Base-by-base conservation (phyloP, 2,113 vertebrate genomes). In the Elephantulus edwardii region DNA sequence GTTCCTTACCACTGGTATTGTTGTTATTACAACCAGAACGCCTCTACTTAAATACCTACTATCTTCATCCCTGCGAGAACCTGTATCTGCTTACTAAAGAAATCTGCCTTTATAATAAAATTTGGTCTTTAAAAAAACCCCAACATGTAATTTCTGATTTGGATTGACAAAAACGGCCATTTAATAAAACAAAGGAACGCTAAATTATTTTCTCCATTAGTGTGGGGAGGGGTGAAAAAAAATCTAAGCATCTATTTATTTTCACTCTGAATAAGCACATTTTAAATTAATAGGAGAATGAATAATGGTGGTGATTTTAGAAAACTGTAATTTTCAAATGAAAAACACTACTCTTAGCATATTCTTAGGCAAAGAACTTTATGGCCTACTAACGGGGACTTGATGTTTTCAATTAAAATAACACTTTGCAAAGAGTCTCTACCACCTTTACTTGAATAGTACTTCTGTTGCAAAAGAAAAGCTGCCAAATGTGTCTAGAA, bases 401-500 rank as follows among this genome's bases (percentile, higher is more conserved):
- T 84, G 89, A 95, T 80, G 30, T 26, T 95, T 96, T 97, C 89
- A 93, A 79, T 62, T 97, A 94, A 96, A 95, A 95, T 82, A 92
- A 93, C 42, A 38, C 64, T 80, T 95, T 95, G 56, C 94, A 97
- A 96, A 97, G 68, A 79, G n/a, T 78, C 79, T 91, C 74, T 79
- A 83, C 84, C 75, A 95, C 97, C 83, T 96, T 97, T 86, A 93
- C 95, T 96, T 96, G 88, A 96, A 95, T 97, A 81, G 77, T 74
- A 96, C 68, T 72, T 92, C 79, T 97, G 86, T 92, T 94, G 71
- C 88, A 82, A 77, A n/a, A 94, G 81, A 97, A 86, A 93, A 97
- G 90, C 83, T 97, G 95, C 85, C 96, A 95, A 95, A 96, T 95
- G 92, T 95, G 81, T 83, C 94, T 93, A 95, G 77, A 95, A 95